Percentiles rank a stretch among this genome's conserved stretches.
These are phyloP conservation scores for Sakesphorus luctuosus DNA, from an alignment of 2,113 vertebrate species.

Conservation along the genomic window DNA sequence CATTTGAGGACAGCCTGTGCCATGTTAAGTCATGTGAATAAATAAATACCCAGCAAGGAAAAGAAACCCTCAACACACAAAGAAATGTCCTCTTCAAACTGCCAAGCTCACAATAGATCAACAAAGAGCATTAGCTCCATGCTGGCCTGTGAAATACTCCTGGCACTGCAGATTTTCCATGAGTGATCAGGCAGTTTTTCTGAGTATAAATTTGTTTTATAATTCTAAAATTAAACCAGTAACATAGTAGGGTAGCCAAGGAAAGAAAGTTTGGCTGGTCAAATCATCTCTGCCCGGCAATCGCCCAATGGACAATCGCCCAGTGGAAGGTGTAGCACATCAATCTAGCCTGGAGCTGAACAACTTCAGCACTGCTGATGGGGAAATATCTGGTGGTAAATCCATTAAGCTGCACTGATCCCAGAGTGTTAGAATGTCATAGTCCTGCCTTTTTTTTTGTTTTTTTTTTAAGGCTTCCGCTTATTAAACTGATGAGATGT, in stretches of 20 bases:
- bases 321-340: background rate
- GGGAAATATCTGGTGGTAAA: constrained; percentile 13
- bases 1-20: background rate
- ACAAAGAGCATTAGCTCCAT: background rate
- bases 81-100: background rate
- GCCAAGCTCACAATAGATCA: background rate
- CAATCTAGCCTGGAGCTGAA: background rate
- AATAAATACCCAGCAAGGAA: background rate
- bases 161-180: constrained; percentile 31
- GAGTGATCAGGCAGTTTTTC: constrained; percentile 1
- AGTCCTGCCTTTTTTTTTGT: background rate
- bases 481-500: background rate
- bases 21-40: background rate
- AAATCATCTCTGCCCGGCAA: background rate
- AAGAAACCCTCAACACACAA: background rate
- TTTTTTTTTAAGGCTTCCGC: background rate
- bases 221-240: constrained; percentile 41
- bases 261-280: background rate
- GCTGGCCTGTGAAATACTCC: background rate
- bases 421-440: background rate
- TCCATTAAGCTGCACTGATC: constrained; percentile 3
- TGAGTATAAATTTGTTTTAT: background rate
- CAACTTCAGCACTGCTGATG: background rate
- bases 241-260: background rate
- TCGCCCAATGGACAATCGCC: accelerated